Evolutionary conservation across 1,140 invertebrate species (phyloP), one percentile per base, ranked within the genome.

Genomic region (Zophobas atratus): DNA sequence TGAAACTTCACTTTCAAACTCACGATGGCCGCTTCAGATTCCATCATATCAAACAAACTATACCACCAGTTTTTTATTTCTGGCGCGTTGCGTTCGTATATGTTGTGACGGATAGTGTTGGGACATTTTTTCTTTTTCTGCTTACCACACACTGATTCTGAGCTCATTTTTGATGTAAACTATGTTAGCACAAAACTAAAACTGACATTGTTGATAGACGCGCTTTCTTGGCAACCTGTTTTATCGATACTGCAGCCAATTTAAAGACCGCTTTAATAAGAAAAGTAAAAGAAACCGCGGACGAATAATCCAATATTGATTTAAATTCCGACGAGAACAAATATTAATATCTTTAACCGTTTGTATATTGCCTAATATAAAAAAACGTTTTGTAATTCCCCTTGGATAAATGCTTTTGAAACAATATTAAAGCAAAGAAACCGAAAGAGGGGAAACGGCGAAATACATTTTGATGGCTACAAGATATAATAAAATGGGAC

Each of bases 1-100:
- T 33, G 49, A 79, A 79, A 79, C 76, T 80, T 80, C 74, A 78
- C 77, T 80, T 80, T 6, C 4, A 72, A 71, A 70, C 80, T 75
- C 51, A 81, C 80, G 32, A 76, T 76, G 20, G 63, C 38, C 48
- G 79, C 77, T 55, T 78, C 77, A 4, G 46, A 56, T 76, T 80
- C 79, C 20, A 80, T n/a, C 20, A 72, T 6, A n/a, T 72, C 8
- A 43, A 80, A 78, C 43, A 78, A 32, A 34, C 38, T 39, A 33
- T 71, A 33, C 79, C 79, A 80, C 77, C 77, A 80, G 35, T 78
- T 73, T 1, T 32, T 41, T 39, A 71, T 48, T 73, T 78, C 75
- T 8, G 78, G 71, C 1, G 41, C 35, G 70, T 80, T 75, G n/a
- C 78, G 55, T 57, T 80, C 77, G 49, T 78, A 78, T 80, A 78